Conservation (phyloP, 37 sponge, comb jelly and placozoan species). For the Ianthella basta region DNA sequence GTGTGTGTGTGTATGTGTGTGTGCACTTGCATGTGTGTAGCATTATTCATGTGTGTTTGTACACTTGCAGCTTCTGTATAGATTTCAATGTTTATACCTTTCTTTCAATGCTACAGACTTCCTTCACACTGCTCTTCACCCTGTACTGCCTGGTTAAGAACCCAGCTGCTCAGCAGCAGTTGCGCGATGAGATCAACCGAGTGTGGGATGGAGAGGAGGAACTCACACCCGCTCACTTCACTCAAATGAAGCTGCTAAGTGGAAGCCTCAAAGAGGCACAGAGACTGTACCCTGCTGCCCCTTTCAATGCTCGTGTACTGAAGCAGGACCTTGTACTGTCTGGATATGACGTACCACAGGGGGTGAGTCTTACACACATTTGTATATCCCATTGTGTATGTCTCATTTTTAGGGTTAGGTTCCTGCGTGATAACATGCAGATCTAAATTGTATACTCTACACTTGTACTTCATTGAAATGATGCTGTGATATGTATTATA, state of each 20-base stretch:
- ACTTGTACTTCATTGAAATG: too few relatives aligned
- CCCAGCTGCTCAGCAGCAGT: constrained; percentile 36
- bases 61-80: too few relatives aligned
- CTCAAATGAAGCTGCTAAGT: constrained; percentile 41
- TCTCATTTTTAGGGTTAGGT: too few relatives aligned
- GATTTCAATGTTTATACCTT: not conserved
- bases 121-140: constrained; percentile 47
- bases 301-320: constrained; percentile 25
- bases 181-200: constrained; percentile 33
- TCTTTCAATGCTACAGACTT: constrained; percentile 27
- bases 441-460: too few relatives aligned
- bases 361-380: constrained; percentile 29
- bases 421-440: too few relatives aligned
- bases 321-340: constrained; percentile 48
- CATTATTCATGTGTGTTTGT: too few relatives aligned
- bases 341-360: constrained; percentile 50
- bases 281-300: constrained; percentile 52
- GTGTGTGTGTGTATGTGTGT: too few relatives aligned
- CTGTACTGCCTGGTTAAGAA: constrained; percentile 51
- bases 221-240: constrained; percentile 41
- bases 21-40: too few relatives aligned
- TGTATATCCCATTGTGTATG: not conserved
- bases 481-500: too few relatives aligned
- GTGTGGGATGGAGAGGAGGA: constrained; percentile 24
- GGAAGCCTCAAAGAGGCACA: constrained; percentile 57